Evolutionary conservation across 2,113 vertebrate species (phyloP), one percentile per base, ranked within the genome.

Genomic region (Cyanistes caeruleus): DNA sequence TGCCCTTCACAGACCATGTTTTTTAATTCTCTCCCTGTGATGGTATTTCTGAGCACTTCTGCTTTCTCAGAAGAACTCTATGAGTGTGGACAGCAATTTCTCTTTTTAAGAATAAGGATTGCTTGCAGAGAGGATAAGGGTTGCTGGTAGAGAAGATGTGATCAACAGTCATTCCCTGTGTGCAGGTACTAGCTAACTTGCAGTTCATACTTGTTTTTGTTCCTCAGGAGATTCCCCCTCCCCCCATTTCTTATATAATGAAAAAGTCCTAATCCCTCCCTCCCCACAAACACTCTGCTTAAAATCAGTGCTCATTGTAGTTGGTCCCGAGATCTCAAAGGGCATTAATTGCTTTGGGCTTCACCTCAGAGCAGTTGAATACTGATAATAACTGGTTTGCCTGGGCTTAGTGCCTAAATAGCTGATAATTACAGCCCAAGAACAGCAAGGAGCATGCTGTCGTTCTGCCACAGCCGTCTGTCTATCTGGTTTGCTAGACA

Each of bases 381-480:
- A 75, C 93, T 76, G 80, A 33, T 97, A 97, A 97, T 95, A 95
- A 97, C 78, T 90, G 80, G 81, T 81, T 95, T 96, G 84, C 43
- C 55, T 87, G 89, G 87, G 90, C 89, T 90, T 93, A 72, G 74
- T 70, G 65, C 93, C 76, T 96, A 95, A 97, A 95, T 67, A 87
- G 86, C 28, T n/a, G 84, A 74, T 98, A 97, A 97, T 97, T 97
- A 97, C 92, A 94, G 92, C 76, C 88, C 93, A 96, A 94, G 63
- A 96, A 92, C 49, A 83, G 96, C 84, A 96, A 95, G 83, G 44
- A 87, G 46, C 74, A 91, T 73, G 85, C 87, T 90, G 92, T 90
- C 78, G 85, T 89, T 96, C 96, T 93, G 90, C 79, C 76, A 37
- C 37, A 88, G 90, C 72, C 22, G 44, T 97, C 95, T 79, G 46